Conservation (phyloP, 2,888 invertebrate species). For the Cheiracanthium punctorium region DNA sequence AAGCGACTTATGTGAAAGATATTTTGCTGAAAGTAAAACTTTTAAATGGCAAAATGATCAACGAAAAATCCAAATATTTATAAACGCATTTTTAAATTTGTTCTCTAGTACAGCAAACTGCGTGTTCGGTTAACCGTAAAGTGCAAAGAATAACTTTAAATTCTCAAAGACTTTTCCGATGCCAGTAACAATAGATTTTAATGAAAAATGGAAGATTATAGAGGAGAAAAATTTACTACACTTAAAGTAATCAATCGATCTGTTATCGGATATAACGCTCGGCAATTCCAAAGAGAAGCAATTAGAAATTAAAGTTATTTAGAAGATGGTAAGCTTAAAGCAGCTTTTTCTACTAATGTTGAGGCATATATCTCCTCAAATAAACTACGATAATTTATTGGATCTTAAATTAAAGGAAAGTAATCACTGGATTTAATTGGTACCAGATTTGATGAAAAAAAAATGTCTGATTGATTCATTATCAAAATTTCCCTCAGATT, state of each 20-base stretch:
- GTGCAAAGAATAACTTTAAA: background rate
- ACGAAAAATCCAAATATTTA: too few species aligned
- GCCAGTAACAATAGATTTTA: background rate
- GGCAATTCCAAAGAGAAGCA: slow-evolving; percentile 49
- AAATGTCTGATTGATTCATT: slow-evolving; percentile 47
- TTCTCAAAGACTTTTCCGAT: background rate
- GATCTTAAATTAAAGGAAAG: slow-evolving; percentile 62
- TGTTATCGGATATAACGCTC: slow-evolving; percentile 33
- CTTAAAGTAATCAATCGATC: slow-evolving; percentile 36
- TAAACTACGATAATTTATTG: slow-evolving; percentile 46
- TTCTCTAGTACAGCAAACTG: too few species aligned
- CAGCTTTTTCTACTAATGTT: slow-evolving; percentile 1
- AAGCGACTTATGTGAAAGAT: too few species aligned
- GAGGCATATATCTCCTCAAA: background rate
- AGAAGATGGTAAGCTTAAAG: slow-evolving; percentile 43
- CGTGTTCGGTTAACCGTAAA: background rate
- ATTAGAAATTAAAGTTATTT: slow-evolving; percentile 58
- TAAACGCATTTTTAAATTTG: too few species aligned
- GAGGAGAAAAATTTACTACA: background rate
- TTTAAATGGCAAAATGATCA: too few species aligned
- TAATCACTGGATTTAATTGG: slow-evolving; percentile 61
- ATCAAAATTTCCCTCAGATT: slow-evolving; percentile 53
- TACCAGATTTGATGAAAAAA: slow-evolving; percentile 43
- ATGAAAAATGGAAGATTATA: slow-evolving; percentile 1
- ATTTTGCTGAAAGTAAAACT: too few species aligned